Evolutionary conservation across 2,113 vertebrate genomes (phyloP).

Genomic region (Rhabdomys dilectus): DNA sequence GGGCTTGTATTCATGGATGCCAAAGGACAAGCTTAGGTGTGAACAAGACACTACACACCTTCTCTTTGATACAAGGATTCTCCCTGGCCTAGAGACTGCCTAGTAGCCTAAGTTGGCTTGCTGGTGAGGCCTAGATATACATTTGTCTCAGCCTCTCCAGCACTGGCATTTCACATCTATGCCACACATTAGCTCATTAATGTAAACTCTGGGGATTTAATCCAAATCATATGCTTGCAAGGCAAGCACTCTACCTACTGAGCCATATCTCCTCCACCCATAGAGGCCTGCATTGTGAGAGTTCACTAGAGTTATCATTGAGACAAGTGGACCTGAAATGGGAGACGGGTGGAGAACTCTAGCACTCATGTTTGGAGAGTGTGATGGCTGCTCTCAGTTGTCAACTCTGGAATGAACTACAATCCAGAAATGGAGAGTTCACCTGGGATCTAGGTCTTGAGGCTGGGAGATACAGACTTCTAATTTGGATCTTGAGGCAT

Average conservation of each 20-base stretch:
- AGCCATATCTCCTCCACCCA: not conserved
- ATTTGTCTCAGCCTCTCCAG: not conserved
- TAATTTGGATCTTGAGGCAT: too few relatives aligned
- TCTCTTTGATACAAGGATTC: not conserved
- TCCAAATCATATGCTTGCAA: not conserved
- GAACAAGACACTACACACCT: too few relatives aligned
- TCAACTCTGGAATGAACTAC: too few relatives aligned
- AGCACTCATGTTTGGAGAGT: accelerated
- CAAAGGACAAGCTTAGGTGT: not conserved
- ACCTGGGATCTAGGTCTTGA: too few relatives aligned
- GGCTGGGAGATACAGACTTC: too few relatives aligned
- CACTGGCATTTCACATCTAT: not conserved
- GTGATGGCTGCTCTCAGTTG: too few relatives aligned
- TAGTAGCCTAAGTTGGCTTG: not conserved
- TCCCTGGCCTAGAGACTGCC: not conserved
- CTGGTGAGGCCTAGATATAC: not conserved
- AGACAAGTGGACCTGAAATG: not conserved
- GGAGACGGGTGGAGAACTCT: not conserved
- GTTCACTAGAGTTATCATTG: not conserved
- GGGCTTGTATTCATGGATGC: not conserved
- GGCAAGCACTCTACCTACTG: too few relatives aligned
- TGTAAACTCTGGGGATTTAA: not conserved
- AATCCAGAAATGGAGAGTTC: too few relatives aligned
- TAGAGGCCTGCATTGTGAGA: constrained; percentile 10
- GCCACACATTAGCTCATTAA: not conserved